These are phyloP conservation scores for Platerodrilus igneus DNA, from an alignment of 2,888 invertebrate genomes.

Conservation along the genomic window DNA sequence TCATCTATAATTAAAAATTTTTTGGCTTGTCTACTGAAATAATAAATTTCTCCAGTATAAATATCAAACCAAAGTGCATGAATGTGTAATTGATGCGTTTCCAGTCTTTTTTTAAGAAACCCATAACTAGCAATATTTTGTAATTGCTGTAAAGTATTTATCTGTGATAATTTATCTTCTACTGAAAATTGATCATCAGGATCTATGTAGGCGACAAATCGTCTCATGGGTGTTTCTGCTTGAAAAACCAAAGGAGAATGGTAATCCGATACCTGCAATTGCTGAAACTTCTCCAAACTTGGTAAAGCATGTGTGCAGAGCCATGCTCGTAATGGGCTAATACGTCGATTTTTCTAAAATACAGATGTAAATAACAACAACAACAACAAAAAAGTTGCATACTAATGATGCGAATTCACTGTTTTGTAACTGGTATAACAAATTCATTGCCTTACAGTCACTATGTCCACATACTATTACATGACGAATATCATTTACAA, in stretches of 20 bases:
- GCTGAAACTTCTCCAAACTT: slow-evolving; percentile 78
- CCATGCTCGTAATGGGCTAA: slow-evolving; percentile 89
- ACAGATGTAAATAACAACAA: slow-evolving; percentile 1
- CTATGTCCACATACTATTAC: slow-evolving; percentile 96
- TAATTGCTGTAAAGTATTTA: slow-evolving; percentile 86
- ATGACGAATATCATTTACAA: slow-evolving; percentile 85
- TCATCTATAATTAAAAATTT: slow-evolving; percentile 84
- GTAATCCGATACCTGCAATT: slow-evolving; percentile 58
- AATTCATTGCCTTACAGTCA: slow-evolving; percentile 97
- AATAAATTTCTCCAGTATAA: slow-evolving; percentile 92
- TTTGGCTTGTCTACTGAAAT: slow-evolving; percentile 85
- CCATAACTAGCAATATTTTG: slow-evolving; percentile 92
- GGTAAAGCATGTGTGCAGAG: slow-evolving; percentile 79
- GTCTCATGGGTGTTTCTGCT: slow-evolving; percentile 80
- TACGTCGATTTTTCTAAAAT: slow-evolving; percentile 64
- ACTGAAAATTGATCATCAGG: slow-evolving; percentile 81
- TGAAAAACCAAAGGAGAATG: slow-evolving; percentile 77
- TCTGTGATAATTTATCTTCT: slow-evolving; percentile 93
- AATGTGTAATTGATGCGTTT: slow-evolving; percentile 77
- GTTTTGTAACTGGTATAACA: slow-evolving; percentile 77
- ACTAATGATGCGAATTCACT: slow-evolving; percentile 69
- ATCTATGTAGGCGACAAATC: slow-evolving; percentile 92
- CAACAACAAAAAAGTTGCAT: slow-evolving; percentile 31
- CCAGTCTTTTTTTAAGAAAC: slow-evolving; percentile 76
- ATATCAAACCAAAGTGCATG: slow-evolving; percentile 98